phyloP scores from a whole-genome alignment of 2,888 invertebrate species.

The Hypsopygia costalis region DNA sequence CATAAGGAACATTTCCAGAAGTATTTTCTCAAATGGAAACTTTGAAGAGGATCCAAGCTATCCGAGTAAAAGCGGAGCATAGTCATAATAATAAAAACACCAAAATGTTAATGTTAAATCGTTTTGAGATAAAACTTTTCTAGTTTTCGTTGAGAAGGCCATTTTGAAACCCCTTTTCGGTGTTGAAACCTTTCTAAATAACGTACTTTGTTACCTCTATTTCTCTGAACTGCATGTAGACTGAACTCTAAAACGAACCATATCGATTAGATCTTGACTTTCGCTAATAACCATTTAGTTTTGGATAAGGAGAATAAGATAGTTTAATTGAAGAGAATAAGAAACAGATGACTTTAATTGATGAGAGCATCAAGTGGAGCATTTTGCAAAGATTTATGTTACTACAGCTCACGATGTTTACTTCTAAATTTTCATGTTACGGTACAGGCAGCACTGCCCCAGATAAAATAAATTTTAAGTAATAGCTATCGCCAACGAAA shows the following conservation, averaged over 20 bases:
- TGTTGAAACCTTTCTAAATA: slow-evolving; percentile 22
- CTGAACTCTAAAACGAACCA: slow-evolving; percentile 48
- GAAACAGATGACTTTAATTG: too few species aligned
- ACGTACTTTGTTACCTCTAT: slow-evolving; percentile 15
- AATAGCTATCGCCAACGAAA: too few species aligned
- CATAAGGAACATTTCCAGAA: slow-evolving; percentile 10
- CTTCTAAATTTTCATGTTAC: too few species aligned
- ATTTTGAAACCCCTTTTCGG: slow-evolving; percentile 41
- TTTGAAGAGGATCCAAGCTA: not conserved
- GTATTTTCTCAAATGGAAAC: not conserved
- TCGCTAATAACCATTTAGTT: slow-evolving; percentile 8
- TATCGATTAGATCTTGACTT: slow-evolving; percentile 28
- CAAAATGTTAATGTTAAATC: slow-evolving; percentile 30
- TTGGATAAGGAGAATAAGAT: not conserved
- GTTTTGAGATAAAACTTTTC: slow-evolving; percentile 34
- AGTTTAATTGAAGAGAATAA: slow-evolving; percentile 20
- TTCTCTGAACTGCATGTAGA: slow-evolving; percentile 28
- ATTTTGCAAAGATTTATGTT: too few species aligned
- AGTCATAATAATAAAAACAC: slow-evolving; percentile 42
- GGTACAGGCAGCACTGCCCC: too few species aligned
- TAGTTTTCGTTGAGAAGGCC: slow-evolving; percentile 32
- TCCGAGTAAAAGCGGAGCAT: slow-evolving; percentile 1
- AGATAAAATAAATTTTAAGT: too few species aligned
- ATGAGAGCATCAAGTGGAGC: too few species aligned
- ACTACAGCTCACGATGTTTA: too few species aligned